A percentile compares a stretch with the other conserved stretches of the same genome.
These are phyloP conservation scores for Leptura quadrifasciata DNA, from an alignment of 2,888 invertebrate species.

Conservation along the genomic window DNA sequence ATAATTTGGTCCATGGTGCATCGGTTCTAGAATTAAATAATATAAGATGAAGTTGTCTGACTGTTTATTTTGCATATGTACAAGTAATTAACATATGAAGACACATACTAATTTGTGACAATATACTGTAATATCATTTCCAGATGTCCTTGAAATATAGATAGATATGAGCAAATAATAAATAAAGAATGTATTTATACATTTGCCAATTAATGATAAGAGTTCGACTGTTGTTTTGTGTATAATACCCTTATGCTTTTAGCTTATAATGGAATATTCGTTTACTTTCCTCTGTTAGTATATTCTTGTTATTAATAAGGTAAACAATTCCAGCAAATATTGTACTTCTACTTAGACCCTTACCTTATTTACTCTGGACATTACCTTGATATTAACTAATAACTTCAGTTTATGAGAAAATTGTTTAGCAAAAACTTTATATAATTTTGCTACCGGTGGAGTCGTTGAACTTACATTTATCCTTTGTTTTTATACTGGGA, in stretches of 20 bases:
- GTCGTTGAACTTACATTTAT: constrained; percentile 28
- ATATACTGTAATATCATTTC: neutral
- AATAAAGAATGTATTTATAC: neutral
- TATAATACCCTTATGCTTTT: constrained; percentile 10
- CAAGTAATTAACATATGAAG: too few species aligned
- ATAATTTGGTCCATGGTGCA: too few species aligned
- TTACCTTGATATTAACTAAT: constrained; percentile 35
- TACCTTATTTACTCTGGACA: constrained; percentile 20
- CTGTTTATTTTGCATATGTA: too few species aligned
- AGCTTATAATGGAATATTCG: constrained; percentile 12
- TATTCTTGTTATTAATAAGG: constrained; percentile 36
- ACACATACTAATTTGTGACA: neutral
- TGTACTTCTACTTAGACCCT: constrained; percentile 25
- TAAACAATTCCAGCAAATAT: constrained; percentile 32
- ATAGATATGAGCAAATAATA: neutral
- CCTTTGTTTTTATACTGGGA: constrained; percentile 29
- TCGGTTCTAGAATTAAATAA: too few species aligned
- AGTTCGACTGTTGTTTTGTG: constrained; percentile 16
- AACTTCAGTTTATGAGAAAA: constrained; percentile 32
- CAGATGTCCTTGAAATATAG: neutral
- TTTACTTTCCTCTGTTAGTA: constrained; percentile 25
- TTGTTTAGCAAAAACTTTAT: constrained; percentile 8
- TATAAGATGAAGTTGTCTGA: too few species aligned
- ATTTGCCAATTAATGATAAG: neutral
- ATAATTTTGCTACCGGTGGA: constrained; percentile 18